These are phyloP conservation scores for Frankliniella fusca DNA, from an alignment of 2,888 invertebrate genomes.

Conservation along the genomic window DNA sequence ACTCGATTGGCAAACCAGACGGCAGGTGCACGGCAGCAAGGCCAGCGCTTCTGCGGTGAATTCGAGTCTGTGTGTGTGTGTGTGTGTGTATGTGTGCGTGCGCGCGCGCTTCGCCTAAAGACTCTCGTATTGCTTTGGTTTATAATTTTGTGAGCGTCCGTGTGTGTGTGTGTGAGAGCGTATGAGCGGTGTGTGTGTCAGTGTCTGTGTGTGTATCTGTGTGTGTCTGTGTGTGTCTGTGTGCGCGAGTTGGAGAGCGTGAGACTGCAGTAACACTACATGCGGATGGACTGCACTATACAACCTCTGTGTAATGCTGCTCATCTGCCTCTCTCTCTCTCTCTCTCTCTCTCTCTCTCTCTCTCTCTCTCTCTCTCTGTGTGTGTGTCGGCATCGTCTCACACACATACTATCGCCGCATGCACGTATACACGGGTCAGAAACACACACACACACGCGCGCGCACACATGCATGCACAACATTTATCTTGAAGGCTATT, in stretches of 20 bases:
- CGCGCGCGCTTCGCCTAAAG: background rate
- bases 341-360: slow-evolving; percentile 18
- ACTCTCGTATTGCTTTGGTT: background rate
- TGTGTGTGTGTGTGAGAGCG: background rate
- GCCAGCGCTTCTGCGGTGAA: background rate
- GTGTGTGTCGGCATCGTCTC: background rate
- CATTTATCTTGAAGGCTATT: too few species aligned
- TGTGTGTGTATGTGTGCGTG: background rate
- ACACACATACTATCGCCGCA: background rate
- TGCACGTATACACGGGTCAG: too few species aligned
- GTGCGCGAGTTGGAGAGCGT: background rate
- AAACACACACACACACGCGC: too few species aligned
- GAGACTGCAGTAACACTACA: slow-evolving; percentile 2
- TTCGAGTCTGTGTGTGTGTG: background rate
- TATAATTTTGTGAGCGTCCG: background rate
- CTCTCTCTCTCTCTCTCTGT: slow-evolving; percentile 13
- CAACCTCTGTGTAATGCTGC: background rate
- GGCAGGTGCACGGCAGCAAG: slow-evolving; percentile 15
- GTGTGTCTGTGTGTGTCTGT: background rate
- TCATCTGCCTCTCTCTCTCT: background rate
- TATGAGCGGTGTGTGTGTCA: too few species aligned
- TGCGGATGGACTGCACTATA: background rate
- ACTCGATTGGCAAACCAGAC: background rate
- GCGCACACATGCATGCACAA: too few species aligned
- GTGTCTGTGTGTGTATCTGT: slow-evolving; percentile 3